Evolutionary conservation across 2,888 invertebrate species (phyloP).

Genomic region (Caenorhabditis imperialis): DNA sequence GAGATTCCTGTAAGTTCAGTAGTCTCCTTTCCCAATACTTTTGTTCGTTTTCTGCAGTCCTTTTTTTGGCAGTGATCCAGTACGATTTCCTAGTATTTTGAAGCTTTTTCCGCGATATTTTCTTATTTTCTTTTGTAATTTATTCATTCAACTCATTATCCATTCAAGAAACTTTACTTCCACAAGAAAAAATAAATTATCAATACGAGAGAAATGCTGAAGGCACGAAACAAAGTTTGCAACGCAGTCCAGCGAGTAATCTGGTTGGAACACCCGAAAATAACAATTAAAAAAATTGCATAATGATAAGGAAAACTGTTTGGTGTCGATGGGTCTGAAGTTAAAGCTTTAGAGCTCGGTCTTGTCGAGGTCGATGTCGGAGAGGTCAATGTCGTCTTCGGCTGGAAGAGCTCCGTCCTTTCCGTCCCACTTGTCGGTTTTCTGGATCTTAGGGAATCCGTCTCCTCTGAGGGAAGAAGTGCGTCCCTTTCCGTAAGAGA

Average conservation of each 20-base stretch:
- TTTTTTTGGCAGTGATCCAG: too few relatives aligned
- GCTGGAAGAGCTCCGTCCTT: slow-evolving; percentile 80
- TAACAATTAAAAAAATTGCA: slow-evolving; percentile 48
- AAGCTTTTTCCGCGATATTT: background rate
- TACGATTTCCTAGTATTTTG: too few relatives aligned
- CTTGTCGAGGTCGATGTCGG: slow-evolving; percentile 80
- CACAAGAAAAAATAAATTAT: slow-evolving; percentile 17
- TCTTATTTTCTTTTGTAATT: background rate
- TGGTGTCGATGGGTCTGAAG: slow-evolving; percentile 21
- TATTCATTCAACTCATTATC: slow-evolving; percentile 22
- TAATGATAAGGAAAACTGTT: slow-evolving; percentile 21
- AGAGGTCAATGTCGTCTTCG: slow-evolving; percentile 80
- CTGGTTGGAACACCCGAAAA: slow-evolving; percentile 50
- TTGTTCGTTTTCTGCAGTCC: too few relatives aligned
- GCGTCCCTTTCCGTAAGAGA: slow-evolving; percentile 92
- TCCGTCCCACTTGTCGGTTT: slow-evolving; percentile 80
- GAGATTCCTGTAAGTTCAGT: too few relatives aligned
- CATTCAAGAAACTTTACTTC: slow-evolving; percentile 9
- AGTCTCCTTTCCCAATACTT: too few relatives aligned
- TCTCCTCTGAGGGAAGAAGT: slow-evolving; percentile 90
- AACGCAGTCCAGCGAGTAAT: slow-evolving; percentile 47
- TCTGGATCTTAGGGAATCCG: slow-evolving; percentile 79
- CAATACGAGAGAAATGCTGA: slow-evolving; percentile 13
- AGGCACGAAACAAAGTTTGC: slow-evolving; percentile 27
- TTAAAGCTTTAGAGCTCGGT: slow-evolving; percentile 67